Percentiles rank a stretch among this genome's conserved stretches.
Conservation (phyloP, 2,113 vertebrate genomes). For the Brachypteracias leptosomus region DNA sequence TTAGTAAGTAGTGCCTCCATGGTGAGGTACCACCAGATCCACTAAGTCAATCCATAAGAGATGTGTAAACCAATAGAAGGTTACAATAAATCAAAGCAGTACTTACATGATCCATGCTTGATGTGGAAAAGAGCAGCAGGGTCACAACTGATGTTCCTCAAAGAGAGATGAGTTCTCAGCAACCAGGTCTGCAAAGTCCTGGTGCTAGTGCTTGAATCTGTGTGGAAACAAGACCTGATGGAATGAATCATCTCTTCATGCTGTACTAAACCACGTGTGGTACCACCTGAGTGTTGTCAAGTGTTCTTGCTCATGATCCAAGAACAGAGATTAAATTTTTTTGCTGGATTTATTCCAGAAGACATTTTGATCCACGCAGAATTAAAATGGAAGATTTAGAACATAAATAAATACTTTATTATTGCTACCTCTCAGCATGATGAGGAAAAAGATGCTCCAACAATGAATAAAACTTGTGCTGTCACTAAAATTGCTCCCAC, state of each 20-base stretch:
- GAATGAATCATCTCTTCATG: accelerated
- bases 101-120: accelerated
- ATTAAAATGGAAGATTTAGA: background rate
- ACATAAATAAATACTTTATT: background rate
- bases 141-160: background rate
- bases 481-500: background rate
- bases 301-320: background rate
- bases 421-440: background rate
- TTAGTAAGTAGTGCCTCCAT: background rate
- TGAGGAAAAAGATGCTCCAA: background rate
- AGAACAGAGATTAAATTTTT: background rate
- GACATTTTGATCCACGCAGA: accelerated
- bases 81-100: background rate
- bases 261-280: background rate
- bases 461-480: background rate
- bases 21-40: background rate
- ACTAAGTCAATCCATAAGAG: background rate
- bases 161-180: background rate
- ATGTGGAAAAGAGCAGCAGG: background rate
- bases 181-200: background rate
- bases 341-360: background rate
- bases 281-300: background rate
- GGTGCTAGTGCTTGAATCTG: background rate
- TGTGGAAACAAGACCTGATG: background rate
- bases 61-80: background rate